Conservation (phyloP, 1,140 invertebrate genomes). For the Planococcus citri region DNA sequence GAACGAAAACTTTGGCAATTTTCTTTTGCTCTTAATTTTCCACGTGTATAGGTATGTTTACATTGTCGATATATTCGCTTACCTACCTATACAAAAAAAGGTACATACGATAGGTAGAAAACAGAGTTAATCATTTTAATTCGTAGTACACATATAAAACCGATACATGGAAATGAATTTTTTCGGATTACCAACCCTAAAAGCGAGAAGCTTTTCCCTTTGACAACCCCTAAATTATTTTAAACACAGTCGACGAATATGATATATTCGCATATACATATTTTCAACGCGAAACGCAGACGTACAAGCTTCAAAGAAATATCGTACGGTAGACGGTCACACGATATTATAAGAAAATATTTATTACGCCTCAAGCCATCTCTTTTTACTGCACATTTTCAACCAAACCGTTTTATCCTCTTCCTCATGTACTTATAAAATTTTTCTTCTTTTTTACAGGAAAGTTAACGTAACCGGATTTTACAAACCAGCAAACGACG, state of each 20-base stretch:
- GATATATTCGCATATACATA: no score
- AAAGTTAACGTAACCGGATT: conserved; percentile 31
- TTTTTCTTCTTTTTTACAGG: conserved; percentile 27
- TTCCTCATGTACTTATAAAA: no score
- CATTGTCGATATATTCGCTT: neutral
- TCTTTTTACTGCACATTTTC: no score
- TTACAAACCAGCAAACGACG: conserved; percentile 22
- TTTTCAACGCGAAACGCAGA: no score
- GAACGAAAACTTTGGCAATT: neutral
- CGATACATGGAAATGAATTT: neutral
- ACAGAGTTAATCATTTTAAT: neutral
- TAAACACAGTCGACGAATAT: no score
- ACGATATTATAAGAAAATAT: no score
- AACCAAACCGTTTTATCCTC: no score
- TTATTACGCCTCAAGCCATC: no score
- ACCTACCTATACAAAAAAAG: no score
- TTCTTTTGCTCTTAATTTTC: neutral
- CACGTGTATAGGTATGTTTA: neutral
- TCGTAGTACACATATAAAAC: neutral
- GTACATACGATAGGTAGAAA: no score
- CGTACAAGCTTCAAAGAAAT: no score
- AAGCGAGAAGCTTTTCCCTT: neutral
- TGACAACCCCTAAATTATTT: neutral
- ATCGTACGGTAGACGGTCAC: no score
- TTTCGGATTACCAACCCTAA: neutral